Percentiles rank a stretch among this genome's conserved stretches.
Evolutionary conservation across 2,888 invertebrate species (phyloP).

Genomic region (Neelides folsomi): DNA sequence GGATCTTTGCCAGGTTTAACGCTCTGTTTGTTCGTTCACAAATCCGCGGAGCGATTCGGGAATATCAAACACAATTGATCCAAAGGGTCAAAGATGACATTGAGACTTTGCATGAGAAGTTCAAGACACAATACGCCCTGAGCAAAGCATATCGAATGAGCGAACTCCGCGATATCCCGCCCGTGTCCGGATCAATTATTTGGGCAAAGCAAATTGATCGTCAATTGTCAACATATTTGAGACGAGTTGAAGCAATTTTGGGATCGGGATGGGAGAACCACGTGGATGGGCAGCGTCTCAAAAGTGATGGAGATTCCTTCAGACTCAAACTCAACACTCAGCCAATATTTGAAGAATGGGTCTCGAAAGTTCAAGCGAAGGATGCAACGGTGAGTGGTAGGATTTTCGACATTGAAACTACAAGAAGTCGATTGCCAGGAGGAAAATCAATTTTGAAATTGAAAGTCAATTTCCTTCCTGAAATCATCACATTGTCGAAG

Average conservation of each 20-base stretch:
- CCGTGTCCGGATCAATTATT: constrained; percentile 93
- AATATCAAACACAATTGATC: constrained; percentile 97
- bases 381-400: constrained; percentile 87
- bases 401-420: constrained; percentile 77
- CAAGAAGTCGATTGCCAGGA: constrained; percentile 42
- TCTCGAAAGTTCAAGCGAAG: constrained; percentile 80
- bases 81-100: constrained; percentile 99
- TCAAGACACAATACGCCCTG: constrained; percentile 93
- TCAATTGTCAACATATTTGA: constrained; percentile 87
- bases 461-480: constrained; percentile 86
- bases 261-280: constrained; percentile 87
- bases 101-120: constrained; percentile 92
- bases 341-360: constrained; percentile 98
- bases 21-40: constrained; percentile 96
- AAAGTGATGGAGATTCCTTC: constrained; percentile 96
- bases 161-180: constrained; percentile 83
- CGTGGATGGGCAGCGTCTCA: constrained; percentile 87
- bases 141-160: constrained; percentile 88
- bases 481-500: constrained; percentile 95
- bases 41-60: constrained; percentile 95
- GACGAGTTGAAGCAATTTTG: constrained; percentile 94
- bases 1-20: constrained; percentile 87
- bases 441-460: constrained; percentile 48
- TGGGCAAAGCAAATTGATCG: constrained; percentile 99
- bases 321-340: constrained; percentile 88